Conservation (phyloP, 2,888 invertebrate species). For the Apeira syringaria region DNA sequence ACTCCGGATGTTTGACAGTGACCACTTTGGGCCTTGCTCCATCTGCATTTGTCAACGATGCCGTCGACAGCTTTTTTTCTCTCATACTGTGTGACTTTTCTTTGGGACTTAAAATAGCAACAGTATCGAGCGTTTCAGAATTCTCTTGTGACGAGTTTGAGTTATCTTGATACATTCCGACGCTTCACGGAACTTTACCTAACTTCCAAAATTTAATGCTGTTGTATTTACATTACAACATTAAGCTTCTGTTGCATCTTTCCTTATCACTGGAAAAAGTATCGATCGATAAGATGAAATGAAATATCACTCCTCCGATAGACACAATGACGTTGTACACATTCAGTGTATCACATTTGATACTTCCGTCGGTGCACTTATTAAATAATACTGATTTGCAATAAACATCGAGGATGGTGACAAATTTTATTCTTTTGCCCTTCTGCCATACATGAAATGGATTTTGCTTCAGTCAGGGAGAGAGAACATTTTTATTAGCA, state of each 20-base stretch:
- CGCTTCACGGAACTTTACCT: constrained; percentile 1
- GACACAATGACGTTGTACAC: constrained; percentile 1
- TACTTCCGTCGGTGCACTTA: neutral
- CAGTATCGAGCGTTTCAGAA: constrained; percentile 68
- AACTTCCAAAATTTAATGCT: too few relatives aligned
- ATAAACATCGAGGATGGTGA: too few relatives aligned
- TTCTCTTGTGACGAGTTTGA: constrained; percentile 74
- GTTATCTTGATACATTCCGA: constrained; percentile 76
- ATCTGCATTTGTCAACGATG: constrained; percentile 83
- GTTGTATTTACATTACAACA: constrained; percentile 41
- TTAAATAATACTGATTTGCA: too few relatives aligned
- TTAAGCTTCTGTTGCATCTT: constrained; percentile 49
- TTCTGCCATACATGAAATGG: too few relatives aligned
- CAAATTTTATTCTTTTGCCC: too few relatives aligned
- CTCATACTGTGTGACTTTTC: constrained; percentile 82
- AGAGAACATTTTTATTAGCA: too few relatives aligned
- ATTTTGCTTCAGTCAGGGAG: too few relatives aligned
- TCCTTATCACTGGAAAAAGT: constrained; percentile 53
- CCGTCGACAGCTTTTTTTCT: constrained; percentile 88
- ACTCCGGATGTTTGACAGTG: constrained; percentile 97
- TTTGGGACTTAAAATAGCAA: constrained; percentile 69
- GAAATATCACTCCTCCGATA: neutral
- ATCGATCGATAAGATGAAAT: constrained; percentile 52
- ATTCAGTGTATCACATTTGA: constrained; percentile 1
- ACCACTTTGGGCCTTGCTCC: constrained; percentile 92